Evolutionary conservation across 2,888 invertebrate species (phyloP).

Genomic region (Acronicta aceris): DNA sequence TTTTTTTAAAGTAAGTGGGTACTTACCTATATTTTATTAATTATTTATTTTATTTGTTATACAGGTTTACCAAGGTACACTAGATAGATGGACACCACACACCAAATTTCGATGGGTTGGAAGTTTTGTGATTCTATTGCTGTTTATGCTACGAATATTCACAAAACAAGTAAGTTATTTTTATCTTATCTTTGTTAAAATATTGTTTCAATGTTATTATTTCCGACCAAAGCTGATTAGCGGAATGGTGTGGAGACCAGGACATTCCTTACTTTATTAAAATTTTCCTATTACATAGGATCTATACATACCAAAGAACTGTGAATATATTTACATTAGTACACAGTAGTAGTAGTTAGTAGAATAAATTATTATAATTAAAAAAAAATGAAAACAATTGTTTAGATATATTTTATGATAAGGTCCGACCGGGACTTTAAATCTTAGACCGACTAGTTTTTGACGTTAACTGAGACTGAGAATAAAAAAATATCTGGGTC

Average conservation of each 20-base stretch:
- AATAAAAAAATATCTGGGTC: too few species aligned
- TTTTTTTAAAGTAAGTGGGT: too few species aligned
- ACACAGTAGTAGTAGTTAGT: too few species aligned
- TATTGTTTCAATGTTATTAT: slow-evolving; percentile 29
- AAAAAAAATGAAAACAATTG: too few species aligned
- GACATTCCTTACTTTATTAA: slow-evolving; percentile 3
- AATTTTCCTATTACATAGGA: too few species aligned
- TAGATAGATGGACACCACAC: slow-evolving; percentile 96
- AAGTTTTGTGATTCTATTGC: slow-evolving; percentile 91
- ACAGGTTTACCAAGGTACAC: slow-evolving; percentile 94
- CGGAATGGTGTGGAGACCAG: slow-evolving; percentile 4
- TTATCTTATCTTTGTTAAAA: slow-evolving; percentile 44
- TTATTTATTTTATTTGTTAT: slow-evolving; percentile 15
- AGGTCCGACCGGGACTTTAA: too few species aligned
- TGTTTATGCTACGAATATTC: slow-evolving; percentile 95
- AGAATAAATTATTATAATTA: too few species aligned
- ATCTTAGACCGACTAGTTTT: too few species aligned
- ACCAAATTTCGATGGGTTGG: slow-evolving; percentile 94
- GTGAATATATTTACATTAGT: too few species aligned
- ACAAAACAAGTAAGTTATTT: slow-evolving; percentile 92
- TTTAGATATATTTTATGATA: too few species aligned
- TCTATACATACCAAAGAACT: too few species aligned
- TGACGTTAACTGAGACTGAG: too few species aligned
- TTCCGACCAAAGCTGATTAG: slow-evolving; percentile 23
- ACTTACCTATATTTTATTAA: neutral